phyloP scores from a whole-genome alignment of 2,113 vertebrate species.

The Chunga burmeisteri region DNA sequence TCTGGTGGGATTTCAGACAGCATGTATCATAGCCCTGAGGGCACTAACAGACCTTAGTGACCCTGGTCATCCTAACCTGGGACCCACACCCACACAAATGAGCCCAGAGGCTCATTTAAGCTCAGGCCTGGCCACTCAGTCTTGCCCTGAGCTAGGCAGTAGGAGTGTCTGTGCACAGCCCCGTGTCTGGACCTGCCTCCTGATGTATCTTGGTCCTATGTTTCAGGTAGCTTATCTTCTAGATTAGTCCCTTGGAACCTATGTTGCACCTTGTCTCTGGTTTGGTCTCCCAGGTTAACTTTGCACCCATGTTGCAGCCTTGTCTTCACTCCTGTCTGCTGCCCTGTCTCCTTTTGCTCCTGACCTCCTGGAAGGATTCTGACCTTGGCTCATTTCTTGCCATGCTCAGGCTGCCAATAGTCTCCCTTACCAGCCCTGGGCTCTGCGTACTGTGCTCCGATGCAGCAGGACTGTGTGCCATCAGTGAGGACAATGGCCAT shows the following conservation, averaged over 20 bases:
- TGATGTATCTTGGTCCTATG: background rate
- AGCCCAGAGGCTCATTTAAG: background rate
- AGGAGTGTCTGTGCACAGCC: background rate
- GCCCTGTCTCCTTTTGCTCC: background rate
- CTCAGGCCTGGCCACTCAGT: background rate
- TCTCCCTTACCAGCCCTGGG: background rate
- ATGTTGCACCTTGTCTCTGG: background rate
- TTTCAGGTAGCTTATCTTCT: background rate
- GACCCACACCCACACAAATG: background rate
- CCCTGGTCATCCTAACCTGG: background rate
- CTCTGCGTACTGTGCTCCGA: background rate
- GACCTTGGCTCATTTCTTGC: background rate
- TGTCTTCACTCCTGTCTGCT: background rate
- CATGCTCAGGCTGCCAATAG: fast-evolving
- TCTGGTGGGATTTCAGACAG: background rate
- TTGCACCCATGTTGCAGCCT: background rate
- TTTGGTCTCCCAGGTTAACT: background rate
- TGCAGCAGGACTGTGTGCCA: fast-evolving
- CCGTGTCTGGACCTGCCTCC: background rate
- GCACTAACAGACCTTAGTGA: background rate
- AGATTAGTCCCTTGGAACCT: background rate
- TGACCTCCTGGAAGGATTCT: background rate
- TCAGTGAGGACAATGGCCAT: background rate
- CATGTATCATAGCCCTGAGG: background rate
- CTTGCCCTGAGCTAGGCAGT: background rate